Evolutionary conservation across 2,888 invertebrate genomes (phyloP).

Genomic region (Melanostoma mellinum): DNA sequence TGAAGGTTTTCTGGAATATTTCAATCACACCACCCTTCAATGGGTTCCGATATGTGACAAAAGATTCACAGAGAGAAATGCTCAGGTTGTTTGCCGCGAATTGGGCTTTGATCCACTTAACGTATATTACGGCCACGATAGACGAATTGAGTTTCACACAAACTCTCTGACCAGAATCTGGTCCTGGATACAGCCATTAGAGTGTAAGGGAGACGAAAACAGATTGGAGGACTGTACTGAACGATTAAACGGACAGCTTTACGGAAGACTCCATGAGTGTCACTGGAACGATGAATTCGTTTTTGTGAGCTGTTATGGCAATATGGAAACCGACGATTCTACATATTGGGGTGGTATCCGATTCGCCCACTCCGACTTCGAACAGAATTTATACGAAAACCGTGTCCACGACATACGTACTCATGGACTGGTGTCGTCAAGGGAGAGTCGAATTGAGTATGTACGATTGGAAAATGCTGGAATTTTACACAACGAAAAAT

Average conservation of each 20-base stretch:
- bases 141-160: conserved; percentile 93
- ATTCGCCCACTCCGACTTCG: conserved; percentile 94
- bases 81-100: conserved; percentile 97
- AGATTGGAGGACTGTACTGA: conserved; percentile 92
- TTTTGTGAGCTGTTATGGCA: conserved; percentile 93
- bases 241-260: conserved; percentile 93
- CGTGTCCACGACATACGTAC: conserved; percentile 91
- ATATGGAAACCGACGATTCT: conserved; percentile 82
- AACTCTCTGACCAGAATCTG: conserved; percentile 93
- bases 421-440: conserved; percentile 86
- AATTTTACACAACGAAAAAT: conserved; percentile 96
- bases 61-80: conserved; percentile 97
- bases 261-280: conserved; percentile 92
- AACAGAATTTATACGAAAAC: conserved; percentile 91
- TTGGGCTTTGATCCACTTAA: conserved; percentile 94
- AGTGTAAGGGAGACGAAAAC: conserved; percentile 90
- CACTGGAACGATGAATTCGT: conserved; percentile 95
- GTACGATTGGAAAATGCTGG: conserved; percentile 96
- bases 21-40: conserved; percentile 96
- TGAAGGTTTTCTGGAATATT: conserved; percentile 96
- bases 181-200: conserved; percentile 97
- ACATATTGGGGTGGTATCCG: conserved; percentile 98
- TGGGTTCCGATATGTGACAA: conserved; percentile 98
- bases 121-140: conserved; percentile 92
- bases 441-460: conserved; percentile 90